A percentile compares a stretch with the other conserved stretches of the same genome.
These are phyloP conservation scores for Menura novaehollandiae DNA, from an alignment of 2,113 vertebrate species.

Conservation along the genomic window DNA sequence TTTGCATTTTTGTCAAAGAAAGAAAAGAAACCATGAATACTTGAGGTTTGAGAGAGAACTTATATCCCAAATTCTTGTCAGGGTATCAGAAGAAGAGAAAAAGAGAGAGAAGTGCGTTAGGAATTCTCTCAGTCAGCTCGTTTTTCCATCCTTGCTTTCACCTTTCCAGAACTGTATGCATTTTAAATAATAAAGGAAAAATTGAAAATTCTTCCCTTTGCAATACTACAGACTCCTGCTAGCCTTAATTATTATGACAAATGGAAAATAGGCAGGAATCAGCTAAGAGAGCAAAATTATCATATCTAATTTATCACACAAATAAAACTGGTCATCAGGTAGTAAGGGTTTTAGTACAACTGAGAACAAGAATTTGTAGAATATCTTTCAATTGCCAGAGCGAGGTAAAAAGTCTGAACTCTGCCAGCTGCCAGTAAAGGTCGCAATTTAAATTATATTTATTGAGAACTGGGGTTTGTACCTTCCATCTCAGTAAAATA, in stretches of 20 bases:
- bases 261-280: background rate
- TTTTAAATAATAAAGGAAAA: background rate
- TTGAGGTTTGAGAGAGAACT: background rate
- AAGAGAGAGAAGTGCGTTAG: background rate
- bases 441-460: background rate
- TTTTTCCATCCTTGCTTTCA: background rate
- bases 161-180: background rate
- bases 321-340: background rate
- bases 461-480: background rate
- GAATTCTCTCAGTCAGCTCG: background rate
- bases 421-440: background rate
- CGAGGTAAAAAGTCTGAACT: background rate
- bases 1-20: background rate
- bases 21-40: background rate
- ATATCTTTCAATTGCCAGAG: background rate
- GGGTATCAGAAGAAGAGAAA: background rate
- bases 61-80: background rate
- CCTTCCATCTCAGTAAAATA: background rate
- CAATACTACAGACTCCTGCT: background rate
- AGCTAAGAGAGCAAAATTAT: background rate
- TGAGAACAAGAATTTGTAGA: background rate
- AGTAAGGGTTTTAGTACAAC: background rate
- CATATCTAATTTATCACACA: background rate
- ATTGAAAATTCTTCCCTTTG: background rate
- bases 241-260: background rate